Conservation (phyloP, 2,888 invertebrate species). For the Pasiphila rectangulata region DNA sequence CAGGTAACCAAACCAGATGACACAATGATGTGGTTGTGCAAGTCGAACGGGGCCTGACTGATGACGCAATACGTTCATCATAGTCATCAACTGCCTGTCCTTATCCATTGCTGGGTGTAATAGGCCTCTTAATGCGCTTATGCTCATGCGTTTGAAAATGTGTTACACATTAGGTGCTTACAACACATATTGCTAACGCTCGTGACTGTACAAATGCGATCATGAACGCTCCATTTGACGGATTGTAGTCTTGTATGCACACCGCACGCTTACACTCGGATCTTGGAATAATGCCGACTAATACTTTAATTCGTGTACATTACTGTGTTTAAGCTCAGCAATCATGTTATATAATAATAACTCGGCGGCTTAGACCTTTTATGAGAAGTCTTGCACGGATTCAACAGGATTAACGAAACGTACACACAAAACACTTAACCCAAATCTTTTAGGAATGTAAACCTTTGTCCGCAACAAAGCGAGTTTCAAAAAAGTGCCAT, state of each 20-base stretch:
- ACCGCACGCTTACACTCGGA: conserved; percentile 8
- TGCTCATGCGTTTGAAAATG: too few species aligned
- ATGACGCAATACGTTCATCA: too few species aligned
- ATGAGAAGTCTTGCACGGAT: conserved; percentile 27
- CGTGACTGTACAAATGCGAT: neutral
- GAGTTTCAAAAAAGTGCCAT: conserved; percentile 31
- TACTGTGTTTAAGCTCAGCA: conserved; percentile 31
- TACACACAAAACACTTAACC: conserved; percentile 19
- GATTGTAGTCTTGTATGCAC: conserved; percentile 20
- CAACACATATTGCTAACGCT: neutral
- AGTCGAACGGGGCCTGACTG: too few species aligned
- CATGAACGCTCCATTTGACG: conserved; percentile 29
- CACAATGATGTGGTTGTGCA: too few species aligned
- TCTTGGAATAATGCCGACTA: conserved; percentile 25
- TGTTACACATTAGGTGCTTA: conserved; percentile 16
- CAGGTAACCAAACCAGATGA: too few species aligned
- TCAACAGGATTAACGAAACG: conserved; percentile 22
- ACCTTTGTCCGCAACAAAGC: conserved; percentile 29
- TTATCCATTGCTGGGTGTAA: too few species aligned
- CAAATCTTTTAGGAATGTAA: conserved; percentile 28
- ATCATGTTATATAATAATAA: conserved; percentile 38
- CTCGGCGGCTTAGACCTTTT: conserved; percentile 26
- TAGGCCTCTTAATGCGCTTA: too few species aligned
- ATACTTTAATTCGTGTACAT: conserved; percentile 25
- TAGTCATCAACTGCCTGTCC: too few species aligned